Evolutionary conservation across 2,797 vertebrate genomes (phyloP).

Genomic region (Siniperca undulata): DNA sequence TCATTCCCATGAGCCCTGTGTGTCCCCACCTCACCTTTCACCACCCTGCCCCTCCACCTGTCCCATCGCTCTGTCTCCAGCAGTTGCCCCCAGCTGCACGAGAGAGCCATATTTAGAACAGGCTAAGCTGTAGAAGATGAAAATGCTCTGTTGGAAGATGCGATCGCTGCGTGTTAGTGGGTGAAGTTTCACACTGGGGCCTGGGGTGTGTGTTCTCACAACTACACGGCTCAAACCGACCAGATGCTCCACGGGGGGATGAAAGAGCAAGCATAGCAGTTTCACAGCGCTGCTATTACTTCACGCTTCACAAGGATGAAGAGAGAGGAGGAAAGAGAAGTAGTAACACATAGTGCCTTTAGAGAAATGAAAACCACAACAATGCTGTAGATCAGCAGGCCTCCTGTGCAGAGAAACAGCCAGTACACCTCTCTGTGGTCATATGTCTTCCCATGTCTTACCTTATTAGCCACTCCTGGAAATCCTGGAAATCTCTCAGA

Average conservation of each 20-base stretch:
- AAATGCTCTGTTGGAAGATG: slow-evolving; percentile 31
- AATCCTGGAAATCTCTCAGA: slow-evolving; percentile 4
- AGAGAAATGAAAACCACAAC: slow-evolving; percentile 46
- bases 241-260: slow-evolving; percentile 61
- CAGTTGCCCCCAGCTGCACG: slow-evolving; percentile 52
- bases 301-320: slow-evolving; percentile 17
- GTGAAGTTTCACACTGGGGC: slow-evolving; percentile 52
- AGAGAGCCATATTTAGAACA: slow-evolving; percentile 55
- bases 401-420: slow-evolving; percentile 5
- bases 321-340: slow-evolving; percentile 35
- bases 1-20: slow-evolving; percentile 40
- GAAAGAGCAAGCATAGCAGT: slow-evolving; percentile 53
- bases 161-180: slow-evolving; percentile 40
- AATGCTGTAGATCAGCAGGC: slow-evolving; percentile 36
- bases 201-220: slow-evolving; percentile 25
- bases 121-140: slow-evolving; percentile 36
- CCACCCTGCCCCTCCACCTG: slow-evolving; percentile 43
- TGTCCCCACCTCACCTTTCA: slow-evolving; percentile 50
- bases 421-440: neutral
- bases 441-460: slow-evolving; percentile 3
- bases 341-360: slow-evolving; percentile 13
- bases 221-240: slow-evolving; percentile 58
- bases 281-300: slow-evolving; percentile 54
- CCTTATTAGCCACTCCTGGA: slow-evolving; percentile 1
- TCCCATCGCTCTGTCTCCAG: slow-evolving; percentile 29